These are phyloP conservation scores for Melanostoma mellinum DNA, from an alignment of 2,888 invertebrate species.

Conservation along the genomic window DNA sequence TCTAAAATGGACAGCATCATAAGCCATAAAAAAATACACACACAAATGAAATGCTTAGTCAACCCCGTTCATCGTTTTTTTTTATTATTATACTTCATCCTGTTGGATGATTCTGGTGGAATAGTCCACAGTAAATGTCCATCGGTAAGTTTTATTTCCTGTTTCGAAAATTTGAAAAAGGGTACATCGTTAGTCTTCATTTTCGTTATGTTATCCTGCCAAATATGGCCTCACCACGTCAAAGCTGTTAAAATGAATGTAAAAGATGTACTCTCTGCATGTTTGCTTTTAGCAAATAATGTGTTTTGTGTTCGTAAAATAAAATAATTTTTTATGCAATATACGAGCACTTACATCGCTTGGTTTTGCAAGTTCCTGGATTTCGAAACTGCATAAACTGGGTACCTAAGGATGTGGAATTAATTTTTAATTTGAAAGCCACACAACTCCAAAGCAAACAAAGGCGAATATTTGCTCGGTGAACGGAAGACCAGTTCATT, in stretches of 20 bases:
- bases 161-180: slow-evolving; percentile 15
- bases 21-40: not conserved
- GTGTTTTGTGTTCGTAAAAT: not conserved
- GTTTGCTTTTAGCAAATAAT: not conserved
- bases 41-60: slow-evolving; percentile 14
- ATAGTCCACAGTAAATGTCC: slow-evolving; percentile 11
- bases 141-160: slow-evolving; percentile 27
- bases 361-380: no score
- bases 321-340: no score
- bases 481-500: no score
- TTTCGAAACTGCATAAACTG: no score
- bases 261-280: not conserved
- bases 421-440: no score
- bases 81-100: slow-evolving; percentile 1
- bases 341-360: no score
- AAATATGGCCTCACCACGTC: not conserved
- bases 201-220: slow-evolving; percentile 2
- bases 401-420: no score
- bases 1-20: not conserved
- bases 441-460: no score
- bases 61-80: slow-evolving; percentile 19
- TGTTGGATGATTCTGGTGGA: not conserved
- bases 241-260: slow-evolving; percentile 8
- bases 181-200: not conserved
- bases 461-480: no score